Base-by-base conservation (phyloP, 1,140 invertebrate species). In the Meloidogyne exigua region DNA sequence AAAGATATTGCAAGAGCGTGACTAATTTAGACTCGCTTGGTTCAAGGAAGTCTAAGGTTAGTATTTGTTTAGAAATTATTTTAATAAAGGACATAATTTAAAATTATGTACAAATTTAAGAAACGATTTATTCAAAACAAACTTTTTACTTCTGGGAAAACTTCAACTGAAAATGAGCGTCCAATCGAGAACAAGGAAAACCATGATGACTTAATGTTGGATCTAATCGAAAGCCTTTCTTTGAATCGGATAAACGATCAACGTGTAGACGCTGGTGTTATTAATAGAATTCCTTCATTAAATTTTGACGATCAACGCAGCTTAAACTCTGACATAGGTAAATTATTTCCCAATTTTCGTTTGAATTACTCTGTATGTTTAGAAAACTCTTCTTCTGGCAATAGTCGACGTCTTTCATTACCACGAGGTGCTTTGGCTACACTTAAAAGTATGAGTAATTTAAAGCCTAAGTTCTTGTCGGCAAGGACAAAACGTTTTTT, bases 241-340 rank as follows among this genome's bases (percentile, higher is more conserved):
- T 23, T 11, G 9, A 73, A 65, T 13, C 42, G 28, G 18, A 62
- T 73, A 2, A 28, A 32, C 15, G 72, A 73, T 62, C 72, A 73
- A 73, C 72, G 26, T 73, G 57, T 36, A 21, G 26, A n/a, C 9
- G 4, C 49, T 18, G 18, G 5, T 9, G n/a, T 9, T 9, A 57
- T 57, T n/a, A 57, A n/a, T 1, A 57, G n/a, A 21, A 57, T 57
- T 9, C 49, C 49, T 1, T 39, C 36, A 10, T 21, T 57, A 7
- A 57, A 21, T 57, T 57, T 57, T 57, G 49, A 57, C 7, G 49
- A 57, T n/a, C 49, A 44, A 44, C 4, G 10, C 36, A 39, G 7
- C 28, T 32, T 18, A 12, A 18, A n/a, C n/a, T n/a, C n/a, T n/a
- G n/a, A n/a, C n/a, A n/a, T n/a, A n/a, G n/a, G n/a, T n/a, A n/a